Conservation (phyloP, 2,797 vertebrate genomes). For the Galagoides demidoff region DNA sequence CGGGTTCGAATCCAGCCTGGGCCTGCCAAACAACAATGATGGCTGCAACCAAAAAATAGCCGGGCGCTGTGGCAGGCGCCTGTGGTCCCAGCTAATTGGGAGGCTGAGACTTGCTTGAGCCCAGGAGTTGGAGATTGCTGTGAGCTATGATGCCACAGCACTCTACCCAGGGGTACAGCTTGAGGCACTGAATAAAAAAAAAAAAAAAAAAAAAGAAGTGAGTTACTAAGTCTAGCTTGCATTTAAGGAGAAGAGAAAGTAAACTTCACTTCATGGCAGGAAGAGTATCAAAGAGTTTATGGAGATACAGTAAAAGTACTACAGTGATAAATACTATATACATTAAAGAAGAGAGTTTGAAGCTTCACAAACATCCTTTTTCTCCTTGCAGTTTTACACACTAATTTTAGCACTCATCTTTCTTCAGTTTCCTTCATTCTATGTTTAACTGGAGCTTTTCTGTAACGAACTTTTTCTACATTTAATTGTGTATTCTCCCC, state of each 20-base stretch:
- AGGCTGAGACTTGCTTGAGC: no score
- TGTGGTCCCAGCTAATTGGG: no score
- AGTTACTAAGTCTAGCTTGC: neutral
- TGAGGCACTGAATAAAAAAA: no score
- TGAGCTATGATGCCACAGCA: no score
- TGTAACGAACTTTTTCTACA: constrained; percentile 7
- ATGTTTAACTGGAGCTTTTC: neutral
- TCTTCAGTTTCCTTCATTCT: neutral
- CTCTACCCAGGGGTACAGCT: no score
- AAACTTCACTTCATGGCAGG: neutral
- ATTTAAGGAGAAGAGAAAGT: neutral
- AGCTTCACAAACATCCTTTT: neutral
- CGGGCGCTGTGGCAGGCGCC: no score
- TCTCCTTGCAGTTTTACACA: neutral
- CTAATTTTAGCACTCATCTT: neutral
- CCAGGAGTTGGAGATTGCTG: no score
- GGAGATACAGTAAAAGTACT: neutral
- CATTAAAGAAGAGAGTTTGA: neutral
- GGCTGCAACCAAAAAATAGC: no score
- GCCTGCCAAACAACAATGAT: no score
- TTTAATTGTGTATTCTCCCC: constrained; percentile 9
- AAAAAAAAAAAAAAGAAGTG: no score
- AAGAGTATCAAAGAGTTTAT: constrained; percentile 14
- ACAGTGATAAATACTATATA: neutral
- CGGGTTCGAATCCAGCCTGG: no score